Evolutionary conservation across 2,113 vertebrate species (phyloP), one percentile per base, ranked within the genome.

Genomic region (Zosterops pallidus): DNA sequence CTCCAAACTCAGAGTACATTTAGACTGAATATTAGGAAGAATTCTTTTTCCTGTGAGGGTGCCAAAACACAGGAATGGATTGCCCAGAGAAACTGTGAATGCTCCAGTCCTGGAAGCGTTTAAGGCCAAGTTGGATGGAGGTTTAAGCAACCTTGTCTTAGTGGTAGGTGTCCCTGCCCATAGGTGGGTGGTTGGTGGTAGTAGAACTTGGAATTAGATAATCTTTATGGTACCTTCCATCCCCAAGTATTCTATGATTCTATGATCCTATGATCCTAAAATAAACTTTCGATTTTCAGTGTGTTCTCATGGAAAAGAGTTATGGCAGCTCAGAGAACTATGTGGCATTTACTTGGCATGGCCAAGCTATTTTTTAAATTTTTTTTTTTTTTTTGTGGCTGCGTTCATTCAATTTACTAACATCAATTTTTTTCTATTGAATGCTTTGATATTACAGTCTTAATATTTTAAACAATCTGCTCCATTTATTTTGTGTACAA

Each of bases 231-330:
- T 35, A 29, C 9, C 16, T 49, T 71, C 5, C 13, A 31, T 25
- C 17, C 11, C 9, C 37, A 65, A 44, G 15, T 57, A 57, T 57
- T 42, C 13, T 35, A 20, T 41, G 20, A n/a, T 46, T 47, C 64
- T 46, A 16, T 33, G 11, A 37, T 18, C 2, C 16, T 46, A 24
- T 63, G 11, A 90, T 96, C 11, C 49, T 55, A 67, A 37, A 67
- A 37, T 7, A 55, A 55, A 71, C 28, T 63, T 89, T 91, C 86
- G 14, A 69, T 95, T 69, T 92, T 88, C 56, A 85, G 46, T 74
- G 35, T 94, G 85, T 96, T 97, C 83, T 93, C 60, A 55, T 41
- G 41, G 59, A 68, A 90, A 93, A 96, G 50, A 81, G 35, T 79
- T 89, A 85, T 41, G 57, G 70, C 63, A 89, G 67, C 75, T 86